Conservation (phyloP, 1,140 invertebrate genomes). For the Chymomyza costata region DNA sequence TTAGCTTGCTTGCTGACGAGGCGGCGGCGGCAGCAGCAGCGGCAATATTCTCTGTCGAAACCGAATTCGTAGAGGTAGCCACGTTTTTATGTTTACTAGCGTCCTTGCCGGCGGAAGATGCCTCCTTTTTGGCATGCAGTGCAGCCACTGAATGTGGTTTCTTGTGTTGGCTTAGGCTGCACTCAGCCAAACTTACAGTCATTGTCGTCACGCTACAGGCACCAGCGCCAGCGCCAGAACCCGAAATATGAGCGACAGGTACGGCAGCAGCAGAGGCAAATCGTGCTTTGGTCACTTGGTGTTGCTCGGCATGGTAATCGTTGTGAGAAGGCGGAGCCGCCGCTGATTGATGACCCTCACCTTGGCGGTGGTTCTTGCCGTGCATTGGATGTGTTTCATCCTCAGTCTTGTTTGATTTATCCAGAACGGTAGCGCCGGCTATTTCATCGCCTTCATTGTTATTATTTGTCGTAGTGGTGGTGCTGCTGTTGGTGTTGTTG, state of each 20-base stretch:
- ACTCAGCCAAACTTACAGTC: conserved; percentile 51
- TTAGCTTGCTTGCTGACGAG: conserved; percentile 80
- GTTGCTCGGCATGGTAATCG: conserved; percentile 37
- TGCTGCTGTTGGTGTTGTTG: conserved; percentile 62
- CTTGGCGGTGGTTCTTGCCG: too few relatives aligned
- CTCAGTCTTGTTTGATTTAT: conserved; percentile 73
- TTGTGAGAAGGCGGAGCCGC: conserved; percentile 26
- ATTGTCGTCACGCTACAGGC: conserved; percentile 55
- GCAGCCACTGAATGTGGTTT: conserved; percentile 53
- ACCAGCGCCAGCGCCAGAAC: conserved; percentile 46
- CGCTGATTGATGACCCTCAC: conserved; percentile 26
- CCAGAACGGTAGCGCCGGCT: conserved; percentile 33
- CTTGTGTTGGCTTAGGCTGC: conserved; percentile 59
- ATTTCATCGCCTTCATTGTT: conserved; percentile 23
- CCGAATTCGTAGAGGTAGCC: conserved; percentile 69
- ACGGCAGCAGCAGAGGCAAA: conserved; percentile 27
- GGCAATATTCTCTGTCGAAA: conserved; percentile 68
- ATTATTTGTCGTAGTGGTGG: conserved; percentile 40
- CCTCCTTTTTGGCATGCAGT: conserved; percentile 64
- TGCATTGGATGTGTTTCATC: conserved; percentile 64
- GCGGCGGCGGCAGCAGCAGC: conserved; percentile 33
- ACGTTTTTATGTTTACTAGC: conserved; percentile 63
- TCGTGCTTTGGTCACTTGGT: conserved; percentile 55
- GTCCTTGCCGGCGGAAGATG: conserved; percentile 38
- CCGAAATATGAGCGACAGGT: conserved; percentile 19